Evolutionary conservation across 2,888 invertebrate species (phyloP), one percentile per base, ranked within the genome.

Genomic region (Brachycybe producta): DNA sequence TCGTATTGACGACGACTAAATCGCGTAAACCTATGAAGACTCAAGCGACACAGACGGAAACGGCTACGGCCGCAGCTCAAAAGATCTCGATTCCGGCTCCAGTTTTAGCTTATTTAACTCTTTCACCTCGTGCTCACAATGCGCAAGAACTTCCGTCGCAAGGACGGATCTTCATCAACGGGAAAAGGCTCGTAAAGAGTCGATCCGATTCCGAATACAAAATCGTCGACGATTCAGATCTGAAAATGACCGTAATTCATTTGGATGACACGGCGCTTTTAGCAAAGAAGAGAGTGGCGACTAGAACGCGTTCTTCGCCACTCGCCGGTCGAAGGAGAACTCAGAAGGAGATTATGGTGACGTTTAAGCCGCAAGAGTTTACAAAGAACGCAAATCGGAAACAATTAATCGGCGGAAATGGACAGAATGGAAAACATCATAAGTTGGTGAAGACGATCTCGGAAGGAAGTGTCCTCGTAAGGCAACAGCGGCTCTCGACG

Each of bases 21-120:
- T 21, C 46, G 21, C 35, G 48, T 3, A 51, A 49, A 23, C 41
- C 82, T 0, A 88, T 88, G 88, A 83, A 87, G 67, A 88, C 88
- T 1, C 90, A 90, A 70, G 88, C 90, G 15, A 91, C 90, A 3
- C 90, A 91, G 70, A 88, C 81, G 4, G 90, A 91, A 70, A 88
- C 81, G 4, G 90, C 90, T 71, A 75, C 79, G 26, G 77, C 78
- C 62, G 69, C 80, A 62, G 78, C 79, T 59, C 74, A 79, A 60
- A 80, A 78, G 68, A 78, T 77, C n/a, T 65, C 75, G 44, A 76
- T 81, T n/a, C 79, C 82, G 4, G 39, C 38, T 1, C 47, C 47
- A 15, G 27, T 47, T 13, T 27, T 47, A 28, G 65, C 64, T 21
- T 73, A 73, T 51, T 67, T 74, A 40, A 59, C 58, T n/a, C 51